These are phyloP conservation scores for Lepidurus packardi DNA, from an alignment of 1,140 invertebrate species.

Conservation along the genomic window DNA sequence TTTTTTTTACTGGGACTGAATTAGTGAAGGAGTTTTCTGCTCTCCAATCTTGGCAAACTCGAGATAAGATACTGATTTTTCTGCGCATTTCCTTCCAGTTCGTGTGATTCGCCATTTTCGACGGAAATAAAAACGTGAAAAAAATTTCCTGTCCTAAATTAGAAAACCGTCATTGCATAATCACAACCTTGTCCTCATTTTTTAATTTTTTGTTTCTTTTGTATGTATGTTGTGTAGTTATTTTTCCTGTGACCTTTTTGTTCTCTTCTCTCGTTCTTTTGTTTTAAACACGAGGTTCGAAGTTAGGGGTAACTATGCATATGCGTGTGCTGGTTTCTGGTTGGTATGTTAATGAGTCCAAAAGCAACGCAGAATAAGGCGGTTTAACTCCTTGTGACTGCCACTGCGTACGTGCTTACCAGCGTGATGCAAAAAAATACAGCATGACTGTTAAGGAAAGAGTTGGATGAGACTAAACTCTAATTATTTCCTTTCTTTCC, in stretches of 20 bases:
- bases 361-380: not conserved
- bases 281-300: not conserved
- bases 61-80: not conserved
- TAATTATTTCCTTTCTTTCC: not conserved
- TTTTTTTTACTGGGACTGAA: too few relatives aligned
- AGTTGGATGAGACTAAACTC: not conserved
- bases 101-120: not conserved
- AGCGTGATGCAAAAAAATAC: not conserved
- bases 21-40: too few relatives aligned
- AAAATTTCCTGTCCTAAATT: not conserved
- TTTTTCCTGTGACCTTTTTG: not conserved
- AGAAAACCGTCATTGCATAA: not conserved
- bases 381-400: not conserved
- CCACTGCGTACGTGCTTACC: constrained; percentile 3
- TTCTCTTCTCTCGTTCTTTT: not conserved
- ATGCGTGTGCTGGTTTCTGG: not conserved
- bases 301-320: not conserved
- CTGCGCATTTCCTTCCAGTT: not conserved
- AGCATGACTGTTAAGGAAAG: not conserved
- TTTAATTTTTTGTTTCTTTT: not conserved
- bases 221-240: not conserved
- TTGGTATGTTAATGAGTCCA: not conserved
- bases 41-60: too few relatives aligned
- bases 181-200: constrained; percentile 13
- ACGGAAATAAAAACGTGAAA: not conserved